A percentile compares a stretch with the other conserved stretches of the same genome.
Conservation (phyloP, 2,888 invertebrate species). For the Diloba caeruleocephala region DNA sequence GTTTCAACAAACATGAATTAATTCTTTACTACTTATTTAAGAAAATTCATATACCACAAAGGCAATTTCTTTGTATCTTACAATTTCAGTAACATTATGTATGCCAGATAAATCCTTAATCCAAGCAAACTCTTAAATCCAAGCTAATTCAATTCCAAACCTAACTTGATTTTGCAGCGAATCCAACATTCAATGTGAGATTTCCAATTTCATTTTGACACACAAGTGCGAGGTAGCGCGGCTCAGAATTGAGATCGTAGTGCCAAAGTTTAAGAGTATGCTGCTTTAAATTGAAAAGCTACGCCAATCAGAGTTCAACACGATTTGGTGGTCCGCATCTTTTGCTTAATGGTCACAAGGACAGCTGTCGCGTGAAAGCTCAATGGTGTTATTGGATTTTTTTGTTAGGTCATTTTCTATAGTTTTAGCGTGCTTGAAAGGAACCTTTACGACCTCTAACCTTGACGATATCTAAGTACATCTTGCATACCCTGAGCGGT, state of each 20-base stretch:
- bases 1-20: too few relatives aligned
- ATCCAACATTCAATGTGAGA: constrained; percentile 31
- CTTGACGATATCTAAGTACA: too few relatives aligned
- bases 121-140: constrained; percentile 11
- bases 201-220: constrained; percentile 49
- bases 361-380: not conserved
- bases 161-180: constrained; percentile 35
- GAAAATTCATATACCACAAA: too few relatives aligned
- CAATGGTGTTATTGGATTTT: too few relatives aligned
- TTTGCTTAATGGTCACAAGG: not conserved
- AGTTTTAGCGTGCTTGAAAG: too few relatives aligned
- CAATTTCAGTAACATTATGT: constrained; percentile 8
- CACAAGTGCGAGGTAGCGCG: constrained; percentile 17
- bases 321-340: not conserved
- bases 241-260: constrained; percentile 21
- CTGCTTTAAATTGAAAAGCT: constrained; percentile 30
- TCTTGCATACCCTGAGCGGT: too few relatives aligned
- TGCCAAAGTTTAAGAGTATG: constrained; percentile 37
- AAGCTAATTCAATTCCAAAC: constrained; percentile 38
- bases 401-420: too few relatives aligned
- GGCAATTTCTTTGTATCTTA: too few relatives aligned
- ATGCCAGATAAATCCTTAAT: constrained; percentile 7
- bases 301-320: constrained; percentile 14
- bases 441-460: too few relatives aligned
- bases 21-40: too few relatives aligned